These are phyloP conservation scores for Sesia bembeciformis DNA, from an alignment of 2,888 invertebrate species.

Conservation along the genomic window DNA sequence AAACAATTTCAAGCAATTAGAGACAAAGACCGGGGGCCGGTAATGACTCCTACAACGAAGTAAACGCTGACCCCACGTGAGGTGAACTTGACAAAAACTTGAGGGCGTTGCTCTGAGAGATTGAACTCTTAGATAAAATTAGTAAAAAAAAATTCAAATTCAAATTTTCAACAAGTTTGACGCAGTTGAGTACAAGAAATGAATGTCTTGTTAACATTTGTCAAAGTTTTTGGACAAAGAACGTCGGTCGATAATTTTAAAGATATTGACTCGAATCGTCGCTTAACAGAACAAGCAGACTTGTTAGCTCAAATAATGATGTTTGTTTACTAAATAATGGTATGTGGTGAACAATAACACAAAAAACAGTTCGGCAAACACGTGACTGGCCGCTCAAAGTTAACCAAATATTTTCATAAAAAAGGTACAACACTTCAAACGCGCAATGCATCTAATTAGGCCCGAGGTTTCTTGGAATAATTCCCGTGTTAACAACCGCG, in stretches of 20 bases:
- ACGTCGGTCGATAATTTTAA: background rate
- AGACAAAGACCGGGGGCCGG: slow-evolving; percentile 3
- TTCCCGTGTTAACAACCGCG: slow-evolving; percentile 24
- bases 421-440: slow-evolving; percentile 9
- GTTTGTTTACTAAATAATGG: slow-evolving; percentile 21
- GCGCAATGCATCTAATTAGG: slow-evolving; percentile 18
- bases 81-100: slow-evolving; percentile 7
- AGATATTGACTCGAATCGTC: slow-evolving; percentile 17
- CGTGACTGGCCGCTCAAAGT: slow-evolving; percentile 3
- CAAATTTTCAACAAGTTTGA: background rate
- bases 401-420: slow-evolving; percentile 11
- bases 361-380: slow-evolving; percentile 11
- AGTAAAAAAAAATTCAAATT: too few relatives aligned
- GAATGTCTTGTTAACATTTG: slow-evolving; percentile 11
- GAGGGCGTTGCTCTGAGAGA: slow-evolving; percentile 4
- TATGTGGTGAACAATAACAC: slow-evolving; percentile 2
- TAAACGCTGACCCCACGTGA: slow-evolving; percentile 3
- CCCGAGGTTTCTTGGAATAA: slow-evolving; percentile 32
- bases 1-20: slow-evolving; percentile 7
- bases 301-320: slow-evolving; percentile 21
- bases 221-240: slow-evolving; percentile 9
- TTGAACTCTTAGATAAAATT: background rate
- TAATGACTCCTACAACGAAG: slow-evolving; percentile 6
- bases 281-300: slow-evolving; percentile 17
- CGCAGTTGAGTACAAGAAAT: background rate